Conservation (phyloP, 2,888 invertebrate genomes). For the Acanthosoma haemorrhoidale region DNA sequence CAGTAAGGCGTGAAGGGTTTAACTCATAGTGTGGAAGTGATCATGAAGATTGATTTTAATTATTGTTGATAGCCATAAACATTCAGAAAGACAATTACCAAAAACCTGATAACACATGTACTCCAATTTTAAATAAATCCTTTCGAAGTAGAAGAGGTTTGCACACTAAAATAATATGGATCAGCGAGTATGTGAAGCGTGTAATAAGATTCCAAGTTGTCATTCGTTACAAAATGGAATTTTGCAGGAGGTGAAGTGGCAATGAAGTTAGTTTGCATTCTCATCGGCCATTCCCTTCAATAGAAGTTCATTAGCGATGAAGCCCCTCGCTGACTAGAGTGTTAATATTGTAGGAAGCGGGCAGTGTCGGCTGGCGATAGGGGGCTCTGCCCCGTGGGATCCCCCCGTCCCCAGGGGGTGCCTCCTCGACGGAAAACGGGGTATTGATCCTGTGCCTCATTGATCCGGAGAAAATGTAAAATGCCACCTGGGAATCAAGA, state of each 20-base stretch:
- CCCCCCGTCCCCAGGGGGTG: neutral
- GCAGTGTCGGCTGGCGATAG: constrained; percentile 11
- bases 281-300: neutral
- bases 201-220: too few species aligned
- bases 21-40: too few species aligned
- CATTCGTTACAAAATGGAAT: neutral
- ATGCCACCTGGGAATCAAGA: constrained; percentile 7
- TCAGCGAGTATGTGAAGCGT: too few species aligned
- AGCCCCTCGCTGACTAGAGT: neutral
- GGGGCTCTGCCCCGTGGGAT: neutral
- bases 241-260: neutral
- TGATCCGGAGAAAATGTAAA: constrained; percentile 12
- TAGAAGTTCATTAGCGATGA: neutral
- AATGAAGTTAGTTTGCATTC: constrained; percentile 10
- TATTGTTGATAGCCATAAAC: too few species aligned
- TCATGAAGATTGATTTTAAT: too few species aligned
- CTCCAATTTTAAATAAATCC: too few species aligned
- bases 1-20: too few species aligned
- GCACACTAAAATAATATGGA: too few species aligned
- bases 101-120: too few species aligned
- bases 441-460: neutral
- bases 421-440: constrained; percentile 2
- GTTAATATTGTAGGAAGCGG: constrained; percentile 1
- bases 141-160: too few species aligned
- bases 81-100: too few species aligned